phyloP scores from a whole-genome alignment of 30 jellyfish, hydroid and myxozoan genomes.

The Aurelia sp. region DNA sequence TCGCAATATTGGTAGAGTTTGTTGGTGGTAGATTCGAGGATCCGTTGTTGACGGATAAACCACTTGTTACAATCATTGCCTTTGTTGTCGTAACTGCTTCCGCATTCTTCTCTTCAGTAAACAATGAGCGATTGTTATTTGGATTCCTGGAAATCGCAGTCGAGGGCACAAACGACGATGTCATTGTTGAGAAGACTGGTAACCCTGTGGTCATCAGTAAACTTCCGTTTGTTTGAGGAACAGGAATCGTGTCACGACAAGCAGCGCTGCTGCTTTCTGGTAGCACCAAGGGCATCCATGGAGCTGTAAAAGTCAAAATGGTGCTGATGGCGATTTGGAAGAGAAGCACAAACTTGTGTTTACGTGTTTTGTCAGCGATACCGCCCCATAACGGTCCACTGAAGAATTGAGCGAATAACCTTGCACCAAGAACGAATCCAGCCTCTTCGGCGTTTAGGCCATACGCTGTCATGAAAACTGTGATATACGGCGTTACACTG shows the following conservation, averaged over 20 bases:
- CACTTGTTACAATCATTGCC: too few species aligned
- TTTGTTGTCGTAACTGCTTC: constrained; percentile 15
- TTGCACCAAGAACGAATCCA: constrained; percentile 76
- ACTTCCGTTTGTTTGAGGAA: too few species aligned
- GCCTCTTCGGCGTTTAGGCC: constrained; percentile 89
- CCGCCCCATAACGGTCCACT: constrained; percentile 85
- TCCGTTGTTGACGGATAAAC: background rate
- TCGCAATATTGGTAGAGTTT: too few species aligned
- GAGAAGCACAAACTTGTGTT: constrained; percentile 37
- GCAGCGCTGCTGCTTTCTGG: too few species aligned
- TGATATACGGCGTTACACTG: constrained; percentile 65
- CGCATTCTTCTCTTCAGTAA: constrained; percentile 16
- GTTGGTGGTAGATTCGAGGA: background rate
- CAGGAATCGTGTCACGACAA: too few species aligned
- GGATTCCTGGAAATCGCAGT: background rate
- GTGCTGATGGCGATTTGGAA: constrained; percentile 44
- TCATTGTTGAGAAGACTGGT: background rate
- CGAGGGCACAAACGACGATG: background rate
- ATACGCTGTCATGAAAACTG: constrained; percentile 69
- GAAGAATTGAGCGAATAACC: constrained; percentile 70
- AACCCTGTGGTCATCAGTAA: background rate
- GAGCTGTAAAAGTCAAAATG: constrained; percentile 67
- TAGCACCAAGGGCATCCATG: constrained; percentile 66
- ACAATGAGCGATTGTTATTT: background rate
- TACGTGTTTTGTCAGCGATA: constrained; percentile 79